Evolutionary conservation across 2,113 vertebrate species (phyloP).

Genomic region (Tauraco erythrolophus): DNA sequence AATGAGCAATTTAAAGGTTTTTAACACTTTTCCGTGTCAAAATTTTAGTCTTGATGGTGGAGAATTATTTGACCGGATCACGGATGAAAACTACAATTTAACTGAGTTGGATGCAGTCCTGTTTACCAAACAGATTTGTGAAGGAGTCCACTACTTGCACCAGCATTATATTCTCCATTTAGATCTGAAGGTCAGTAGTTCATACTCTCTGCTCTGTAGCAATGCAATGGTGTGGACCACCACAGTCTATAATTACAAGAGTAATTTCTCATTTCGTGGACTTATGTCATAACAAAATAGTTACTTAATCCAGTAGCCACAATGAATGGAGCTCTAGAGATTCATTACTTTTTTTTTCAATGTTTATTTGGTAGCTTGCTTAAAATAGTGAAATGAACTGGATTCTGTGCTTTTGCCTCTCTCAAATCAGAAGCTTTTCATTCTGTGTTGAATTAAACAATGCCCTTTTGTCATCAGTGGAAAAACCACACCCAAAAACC

Average conservation of each 20-base stretch:
- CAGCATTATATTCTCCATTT: constrained; percentile 92
- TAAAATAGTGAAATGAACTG: neutral
- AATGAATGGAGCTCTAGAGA: neutral
- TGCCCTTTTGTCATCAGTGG: neutral
- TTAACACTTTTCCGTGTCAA: neutral
- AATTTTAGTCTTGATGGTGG: constrained; percentile 89
- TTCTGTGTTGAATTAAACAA: neutral
- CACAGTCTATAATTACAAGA: neutral
- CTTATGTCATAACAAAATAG: neutral
- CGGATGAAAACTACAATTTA: constrained; percentile 89
- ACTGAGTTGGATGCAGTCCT: constrained; percentile 87
- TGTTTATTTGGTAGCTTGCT: neutral
- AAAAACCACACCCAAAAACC: too few relatives aligned
- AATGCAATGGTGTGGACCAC: neutral
- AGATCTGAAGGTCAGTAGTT: constrained; percentile 88
- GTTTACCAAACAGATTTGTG: constrained; percentile 92
- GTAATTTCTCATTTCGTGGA: neutral
- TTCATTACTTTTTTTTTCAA: neutral
- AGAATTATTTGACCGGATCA: constrained; percentile 94
- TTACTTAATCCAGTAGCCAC: neutral
- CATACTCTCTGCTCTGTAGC: neutral
- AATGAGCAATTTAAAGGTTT: neutral
- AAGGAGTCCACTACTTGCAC: constrained; percentile 89
- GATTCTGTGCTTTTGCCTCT: neutral
- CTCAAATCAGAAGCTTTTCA: neutral